Evolutionary conservation across 2,797 vertebrate species (phyloP), one percentile per base, ranked within the genome.

Genomic region (Holocentrus rufus): DNA sequence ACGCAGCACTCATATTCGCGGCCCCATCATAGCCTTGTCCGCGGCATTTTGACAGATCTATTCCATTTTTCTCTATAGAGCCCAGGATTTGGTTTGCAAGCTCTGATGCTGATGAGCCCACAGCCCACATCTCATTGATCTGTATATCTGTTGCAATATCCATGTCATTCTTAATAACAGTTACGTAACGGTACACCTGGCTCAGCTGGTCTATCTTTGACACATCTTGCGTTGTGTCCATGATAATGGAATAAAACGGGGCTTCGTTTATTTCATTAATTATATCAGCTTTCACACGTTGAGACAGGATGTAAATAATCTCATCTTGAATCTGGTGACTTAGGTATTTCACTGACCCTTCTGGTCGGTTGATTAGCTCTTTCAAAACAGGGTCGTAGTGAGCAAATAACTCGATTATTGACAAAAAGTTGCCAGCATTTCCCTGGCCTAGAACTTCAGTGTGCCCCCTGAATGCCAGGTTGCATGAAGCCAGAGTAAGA

Each of bases 381-480:
- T 31, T 31, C 30, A 31, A 31, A 31, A 31, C 30, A 31, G 30
- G 30, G 30, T 31, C 30, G 30, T 31, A 31, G 30, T 7, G 3
- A 3, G 30, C 30, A 3, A 31, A 31, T 31, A 31, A 31, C 7
- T 31, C 30, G 7, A 31, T 31, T 31, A 31, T 31, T 31, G 30
- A 31, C 7, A 31, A 31, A 31, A 31, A 31, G 30, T 31, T 31
- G 30, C 30, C 30, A 31, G 30, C 3, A 31, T 31, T 31, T 31
- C 30, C 30, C 30, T 31, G 30, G 7, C 30, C 30, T 3, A 31
- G 30, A 31, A 7, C 30, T 7, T 31, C 30, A 3, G 3, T 31
- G 7, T 74, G 67, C 4, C 62, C 71, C 53, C 63, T 68, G 58
- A 79, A 79, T 49, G 67, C 53, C 36, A 76, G 17, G 68, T 79